These are phyloP conservation scores for Lucilia cuprina DNA, from an alignment of 1,140 invertebrate species.

Conservation along the genomic window DNA sequence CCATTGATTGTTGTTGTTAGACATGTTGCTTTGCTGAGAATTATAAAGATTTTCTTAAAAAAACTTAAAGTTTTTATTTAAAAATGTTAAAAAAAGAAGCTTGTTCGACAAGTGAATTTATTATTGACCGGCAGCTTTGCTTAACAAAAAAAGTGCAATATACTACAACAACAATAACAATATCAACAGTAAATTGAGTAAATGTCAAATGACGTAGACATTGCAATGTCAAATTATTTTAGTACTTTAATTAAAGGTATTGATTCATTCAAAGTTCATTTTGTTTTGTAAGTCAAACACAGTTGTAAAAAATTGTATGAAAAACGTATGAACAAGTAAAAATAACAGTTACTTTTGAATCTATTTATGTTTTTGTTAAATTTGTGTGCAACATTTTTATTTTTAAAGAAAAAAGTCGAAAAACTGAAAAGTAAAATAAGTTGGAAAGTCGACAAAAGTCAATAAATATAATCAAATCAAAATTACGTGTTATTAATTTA, in stretches of 20 bases:
- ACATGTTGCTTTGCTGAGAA: neutral
- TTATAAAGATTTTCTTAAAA: neutral
- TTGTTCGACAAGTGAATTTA: neutral
- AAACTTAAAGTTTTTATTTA: neutral
- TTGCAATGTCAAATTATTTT: neutral
- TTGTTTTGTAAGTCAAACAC: neutral
- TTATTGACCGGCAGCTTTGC: neutral
- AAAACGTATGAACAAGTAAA: no score
- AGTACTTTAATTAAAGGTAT: neutral
- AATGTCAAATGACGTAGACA: neutral
- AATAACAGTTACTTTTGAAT: no score
- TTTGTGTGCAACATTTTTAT: no score
- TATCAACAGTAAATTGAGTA: neutral
- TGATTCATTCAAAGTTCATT: neutral
- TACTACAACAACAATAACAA: neutral
- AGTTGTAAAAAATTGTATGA: no score
- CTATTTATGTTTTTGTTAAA: no score
- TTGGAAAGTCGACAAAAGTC: no score
- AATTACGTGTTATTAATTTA: no score
- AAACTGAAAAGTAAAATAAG: no score
- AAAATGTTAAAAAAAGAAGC: neutral
- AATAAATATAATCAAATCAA: no score
- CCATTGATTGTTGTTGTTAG: slow-evolving; percentile 70
- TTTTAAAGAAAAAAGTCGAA: no score
- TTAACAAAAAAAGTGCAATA: neutral